Conservation (phyloP, 2,888 invertebrate genomes). For the Agonopterix arenella region DNA sequence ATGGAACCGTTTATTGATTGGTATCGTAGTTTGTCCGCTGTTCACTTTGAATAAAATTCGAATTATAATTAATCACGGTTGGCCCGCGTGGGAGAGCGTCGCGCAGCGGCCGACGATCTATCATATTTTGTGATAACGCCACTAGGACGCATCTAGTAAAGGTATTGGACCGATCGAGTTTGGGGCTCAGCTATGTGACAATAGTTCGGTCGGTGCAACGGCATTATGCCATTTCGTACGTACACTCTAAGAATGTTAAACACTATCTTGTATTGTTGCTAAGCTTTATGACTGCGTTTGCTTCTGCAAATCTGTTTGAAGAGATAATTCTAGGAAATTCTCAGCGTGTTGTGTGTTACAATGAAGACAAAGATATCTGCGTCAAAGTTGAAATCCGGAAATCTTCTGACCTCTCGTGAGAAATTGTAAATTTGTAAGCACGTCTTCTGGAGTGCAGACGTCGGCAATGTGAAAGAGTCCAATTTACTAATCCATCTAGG, state of each 20-base stretch:
- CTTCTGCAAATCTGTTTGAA: too few relatives aligned
- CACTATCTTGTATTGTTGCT: too few relatives aligned
- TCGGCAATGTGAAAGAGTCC: constrained; percentile 25
- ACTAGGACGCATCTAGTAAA: constrained; percentile 66
- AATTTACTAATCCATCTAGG: constrained; percentile 38
- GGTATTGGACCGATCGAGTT: constrained; percentile 60
- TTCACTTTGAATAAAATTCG: constrained; percentile 77
- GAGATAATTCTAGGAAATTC: too few relatives aligned
- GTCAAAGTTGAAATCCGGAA: constrained; percentile 1
- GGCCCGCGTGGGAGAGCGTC: constrained; percentile 72
- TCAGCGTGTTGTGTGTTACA: too few relatives aligned
- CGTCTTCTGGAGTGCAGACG: constrained; percentile 9
- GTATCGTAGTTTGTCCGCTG: constrained; percentile 75
- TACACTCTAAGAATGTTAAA: too few relatives aligned
- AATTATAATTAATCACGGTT: constrained; percentile 76
- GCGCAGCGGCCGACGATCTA: constrained; percentile 67
- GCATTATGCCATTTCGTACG: constrained; percentile 37
- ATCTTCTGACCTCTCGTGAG: neutral
- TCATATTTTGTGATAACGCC: constrained; percentile 77
- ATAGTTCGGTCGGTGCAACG: constrained; percentile 36
- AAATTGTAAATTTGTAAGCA: neutral
- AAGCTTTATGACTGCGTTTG: too few relatives aligned
- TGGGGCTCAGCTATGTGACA: constrained; percentile 52
- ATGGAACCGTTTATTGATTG: constrained; percentile 76
- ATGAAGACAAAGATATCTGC: neutral